Evolutionary conservation across 2,113 vertebrate species (phyloP).

Genomic region (Podarcis cretensis): DNA sequence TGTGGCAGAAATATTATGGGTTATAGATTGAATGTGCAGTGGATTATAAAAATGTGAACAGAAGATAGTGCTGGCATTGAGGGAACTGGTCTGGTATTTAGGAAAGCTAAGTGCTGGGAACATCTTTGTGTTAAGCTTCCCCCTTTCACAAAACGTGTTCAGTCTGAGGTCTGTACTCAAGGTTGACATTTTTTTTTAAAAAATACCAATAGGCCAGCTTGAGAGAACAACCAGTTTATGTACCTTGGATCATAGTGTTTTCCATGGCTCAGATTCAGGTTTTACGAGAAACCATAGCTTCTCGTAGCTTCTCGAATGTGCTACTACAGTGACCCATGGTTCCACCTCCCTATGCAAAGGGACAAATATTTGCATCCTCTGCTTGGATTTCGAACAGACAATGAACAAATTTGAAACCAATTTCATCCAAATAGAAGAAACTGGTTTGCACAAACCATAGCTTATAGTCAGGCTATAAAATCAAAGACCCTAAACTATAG

Average conservation of each 20-base stretch:
- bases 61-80: neutral
- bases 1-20: neutral
- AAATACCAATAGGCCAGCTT: neutral
- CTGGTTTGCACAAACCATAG: neutral
- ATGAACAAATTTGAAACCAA: too few species aligned
- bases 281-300: neutral
- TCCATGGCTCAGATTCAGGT: neutral
- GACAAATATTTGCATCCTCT: neutral
- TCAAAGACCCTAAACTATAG: neutral
- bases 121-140: neutral
- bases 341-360: neutral
- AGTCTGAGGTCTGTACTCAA: neutral
- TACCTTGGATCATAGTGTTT: neutral
- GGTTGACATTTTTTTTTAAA: neutral
- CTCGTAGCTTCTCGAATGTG: too few species aligned
- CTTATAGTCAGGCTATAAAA: neutral
- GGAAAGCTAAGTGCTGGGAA: neutral
- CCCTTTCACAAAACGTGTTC: neutral
- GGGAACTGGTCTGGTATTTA: neutral
- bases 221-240: neutral
- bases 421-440: neutral
- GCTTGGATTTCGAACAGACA: neutral
- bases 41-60: neutral
- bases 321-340: neutral
- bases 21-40: neutral